Base-by-base conservation (phyloP, 2,888 invertebrate genomes). In the Conus canariensis region DNA sequence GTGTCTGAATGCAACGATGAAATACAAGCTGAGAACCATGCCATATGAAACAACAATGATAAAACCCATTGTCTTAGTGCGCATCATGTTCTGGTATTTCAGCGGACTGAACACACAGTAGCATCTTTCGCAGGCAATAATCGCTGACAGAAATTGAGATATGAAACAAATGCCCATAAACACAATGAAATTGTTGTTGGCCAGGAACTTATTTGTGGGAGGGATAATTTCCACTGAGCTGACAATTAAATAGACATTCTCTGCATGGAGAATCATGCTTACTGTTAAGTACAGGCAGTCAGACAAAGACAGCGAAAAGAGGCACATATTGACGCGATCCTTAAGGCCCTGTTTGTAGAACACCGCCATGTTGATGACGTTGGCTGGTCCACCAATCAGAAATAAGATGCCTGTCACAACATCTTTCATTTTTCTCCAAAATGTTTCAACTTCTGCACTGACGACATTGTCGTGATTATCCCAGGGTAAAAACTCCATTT, bases 311-410 rank as follows among this genome's bases (percentile, higher is more conserved):
- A 82, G 30, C 16, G 82, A 22, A 56, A 82, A 82, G 45, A 82
- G 82, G 12, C 82, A 82, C 10, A 82, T 9, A 14, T 30, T 82
- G 56, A 82, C 30, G 9, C 82, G 82, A n/a, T 82, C 82, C 45
- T 82, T 30, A 22, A 82, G 45, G 1, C 82, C 82, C 19, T 82
- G 82, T 19, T 82, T 82, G 82, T 14, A 30, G 19, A 82, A 82
- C 82, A 82, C 82, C 45, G 82, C 82, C 82, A 82, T 30, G 82
- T 82, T 82, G 82, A 82, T 45, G 82, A 82, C 45, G 82, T 82
- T 82, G 19, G 82, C 82, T 9, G 82, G 82, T 10, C 30, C 82
- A 45, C 82, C 82, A 82, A 82, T 82, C 82, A 82, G 82, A 56
- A 82, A 82, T 30, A 82, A 82, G 82, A 82, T 30, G 12, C 64